Evolutionary conservation across 2,113 vertebrate species (phyloP).

Genomic region (Salminus brasiliensis): DNA sequence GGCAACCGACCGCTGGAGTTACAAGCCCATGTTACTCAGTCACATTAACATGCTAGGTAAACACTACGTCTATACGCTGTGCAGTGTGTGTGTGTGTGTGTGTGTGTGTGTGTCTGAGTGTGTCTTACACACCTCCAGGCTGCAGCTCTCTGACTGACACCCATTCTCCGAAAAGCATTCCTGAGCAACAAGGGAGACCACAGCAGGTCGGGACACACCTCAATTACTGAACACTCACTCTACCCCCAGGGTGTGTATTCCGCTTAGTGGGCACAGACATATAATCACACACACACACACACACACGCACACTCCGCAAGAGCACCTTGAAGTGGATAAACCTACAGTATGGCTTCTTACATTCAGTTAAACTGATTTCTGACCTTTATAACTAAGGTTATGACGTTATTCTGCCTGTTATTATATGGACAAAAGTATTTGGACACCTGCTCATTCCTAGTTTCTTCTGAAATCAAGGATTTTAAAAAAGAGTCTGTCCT

Average conservation of each 20-base stretch:
- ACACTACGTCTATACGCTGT: too few species aligned
- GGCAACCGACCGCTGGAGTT: background rate
- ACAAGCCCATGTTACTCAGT: background rate
- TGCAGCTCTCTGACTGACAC: background rate
- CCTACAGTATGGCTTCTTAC: background rate
- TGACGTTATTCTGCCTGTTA: too few species aligned
- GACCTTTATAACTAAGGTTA: too few species aligned
- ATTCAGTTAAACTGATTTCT: background rate
- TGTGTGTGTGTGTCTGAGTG: conserved; percentile 32
- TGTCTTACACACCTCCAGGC: conserved; percentile 27
- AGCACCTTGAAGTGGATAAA: background rate
- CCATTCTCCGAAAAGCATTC: background rate
- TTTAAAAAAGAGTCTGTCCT: too few species aligned
- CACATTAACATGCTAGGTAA: background rate
- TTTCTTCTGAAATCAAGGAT: too few species aligned
- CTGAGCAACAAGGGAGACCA: conserved; percentile 48
- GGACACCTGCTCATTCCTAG: too few species aligned
- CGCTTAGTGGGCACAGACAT: background rate
- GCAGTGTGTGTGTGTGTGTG: background rate
- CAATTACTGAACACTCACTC: background rate
- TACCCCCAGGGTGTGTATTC: background rate
- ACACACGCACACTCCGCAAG: background rate
- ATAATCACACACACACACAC: too few species aligned
- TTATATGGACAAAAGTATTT: too few species aligned
- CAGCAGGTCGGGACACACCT: conserved; percentile 3